Evolutionary conservation across 1,140 invertebrate species (phyloP).

Genomic region (Drosophila serrata): DNA sequence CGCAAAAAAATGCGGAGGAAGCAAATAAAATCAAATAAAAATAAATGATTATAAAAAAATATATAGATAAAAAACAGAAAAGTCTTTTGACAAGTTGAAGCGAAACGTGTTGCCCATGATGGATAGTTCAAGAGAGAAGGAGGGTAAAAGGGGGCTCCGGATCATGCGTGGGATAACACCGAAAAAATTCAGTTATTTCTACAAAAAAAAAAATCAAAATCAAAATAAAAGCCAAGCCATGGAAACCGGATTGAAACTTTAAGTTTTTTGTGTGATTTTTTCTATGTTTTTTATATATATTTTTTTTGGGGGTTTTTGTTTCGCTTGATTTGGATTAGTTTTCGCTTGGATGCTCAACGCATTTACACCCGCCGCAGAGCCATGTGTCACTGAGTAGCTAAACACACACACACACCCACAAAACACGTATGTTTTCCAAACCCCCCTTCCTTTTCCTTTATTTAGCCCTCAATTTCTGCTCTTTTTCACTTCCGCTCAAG

Average conservation of each 20-base stretch:
- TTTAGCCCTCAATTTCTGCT: conserved; percentile 7
- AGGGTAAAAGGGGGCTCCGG: neutral
- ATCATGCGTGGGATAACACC: conserved; percentile 53
- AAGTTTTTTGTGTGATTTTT: conserved; percentile 37
- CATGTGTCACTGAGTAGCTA: conserved; percentile 35
- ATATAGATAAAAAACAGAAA: conserved; percentile 14
- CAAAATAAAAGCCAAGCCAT: conserved; percentile 40
- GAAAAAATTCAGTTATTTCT: conserved; percentile 52
- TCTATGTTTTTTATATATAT: conserved; percentile 8
- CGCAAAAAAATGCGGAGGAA: conserved; percentile 47
- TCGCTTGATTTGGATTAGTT: conserved; percentile 54
- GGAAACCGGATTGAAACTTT: conserved; percentile 51
- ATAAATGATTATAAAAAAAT: conserved; percentile 36
- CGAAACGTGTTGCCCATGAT: conserved; percentile 52
- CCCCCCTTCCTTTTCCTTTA: neutral
- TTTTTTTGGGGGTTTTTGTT: conserved; percentile 39
- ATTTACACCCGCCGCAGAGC: conserved; percentile 50
- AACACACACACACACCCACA: neutral
- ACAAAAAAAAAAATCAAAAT: conserved; percentile 1
- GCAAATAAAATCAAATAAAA: conserved; percentile 48
- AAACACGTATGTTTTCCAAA: neutral
- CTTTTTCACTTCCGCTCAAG: conserved; percentile 32
- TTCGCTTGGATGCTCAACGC: conserved; percentile 54
- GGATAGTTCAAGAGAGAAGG: conserved; percentile 5
- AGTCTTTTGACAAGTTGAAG: conserved; percentile 50